Conservation (phyloP, 2,888 invertebrate species). For the Colostygia pectinataria region DNA sequence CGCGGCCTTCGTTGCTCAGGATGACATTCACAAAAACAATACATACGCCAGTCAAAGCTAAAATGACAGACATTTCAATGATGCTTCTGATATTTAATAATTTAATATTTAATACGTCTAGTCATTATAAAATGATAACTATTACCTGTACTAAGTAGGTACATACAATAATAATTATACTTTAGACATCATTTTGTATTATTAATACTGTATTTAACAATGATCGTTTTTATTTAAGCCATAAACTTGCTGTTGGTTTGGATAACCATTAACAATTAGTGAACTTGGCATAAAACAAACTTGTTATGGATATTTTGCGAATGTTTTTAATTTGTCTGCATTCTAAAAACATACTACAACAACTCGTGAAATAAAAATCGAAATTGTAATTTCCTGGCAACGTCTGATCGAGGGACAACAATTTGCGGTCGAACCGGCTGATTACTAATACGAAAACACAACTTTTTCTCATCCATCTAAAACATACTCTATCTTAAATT, state of each 20-base stretch:
- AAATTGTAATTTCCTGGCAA: constrained; percentile 81
- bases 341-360: constrained; percentile 48
- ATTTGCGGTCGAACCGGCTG: constrained; percentile 80
- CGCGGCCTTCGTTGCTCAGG: constrained; percentile 72
- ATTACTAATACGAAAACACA: constrained; percentile 74
- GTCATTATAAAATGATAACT: no score
- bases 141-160: no score
- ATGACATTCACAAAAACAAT: constrained; percentile 82
- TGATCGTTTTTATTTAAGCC: no score
- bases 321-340: constrained; percentile 32
- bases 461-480: constrained; percentile 35
- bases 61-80: constrained; percentile 41
- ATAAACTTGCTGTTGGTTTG: no score
- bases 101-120: no score
- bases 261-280: no score
- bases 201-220: no score
- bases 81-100: constrained; percentile 7
- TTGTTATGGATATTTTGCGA: no score
- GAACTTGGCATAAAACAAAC: no score
- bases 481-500: constrained; percentile 31
- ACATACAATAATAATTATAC: no score
- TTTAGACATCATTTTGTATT: no score
- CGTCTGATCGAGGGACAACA: constrained; percentile 81
- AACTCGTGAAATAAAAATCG: constrained; percentile 76
- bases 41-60: constrained; percentile 55